Evolutionary conservation across 1,140 invertebrate species (phyloP).

Genomic region (Rhagoletis pomonella): DNA sequence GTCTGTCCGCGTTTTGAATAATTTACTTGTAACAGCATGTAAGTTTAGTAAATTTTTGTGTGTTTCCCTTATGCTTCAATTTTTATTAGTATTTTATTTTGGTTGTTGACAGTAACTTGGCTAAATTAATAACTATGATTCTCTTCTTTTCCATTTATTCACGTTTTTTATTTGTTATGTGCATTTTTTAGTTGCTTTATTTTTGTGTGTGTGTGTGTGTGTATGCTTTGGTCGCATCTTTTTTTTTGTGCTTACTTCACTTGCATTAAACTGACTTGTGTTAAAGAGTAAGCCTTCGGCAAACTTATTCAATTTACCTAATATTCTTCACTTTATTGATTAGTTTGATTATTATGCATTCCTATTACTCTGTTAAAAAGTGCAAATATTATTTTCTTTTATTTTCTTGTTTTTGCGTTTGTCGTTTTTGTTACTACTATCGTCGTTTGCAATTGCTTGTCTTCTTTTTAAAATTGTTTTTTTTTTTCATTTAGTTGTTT

Average conservation of each 20-base stretch:
- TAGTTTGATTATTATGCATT: constrained; percentile 13
- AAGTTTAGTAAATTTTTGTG: background rate
- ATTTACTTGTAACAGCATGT: background rate
- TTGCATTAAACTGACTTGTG: background rate
- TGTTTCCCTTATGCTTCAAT: background rate
- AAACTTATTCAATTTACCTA: background rate
- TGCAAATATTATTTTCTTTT: constrained; percentile 33
- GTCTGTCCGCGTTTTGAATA: constrained; percentile 43
- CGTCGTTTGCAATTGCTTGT: background rate
- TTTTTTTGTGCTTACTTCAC: constrained; percentile 47
- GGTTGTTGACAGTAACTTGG: constrained; percentile 46
- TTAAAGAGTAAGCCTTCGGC: background rate
- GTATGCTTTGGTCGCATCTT: background rate
- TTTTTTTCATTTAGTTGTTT: background rate
- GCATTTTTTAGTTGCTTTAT: constrained; percentile 22
- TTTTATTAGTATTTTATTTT: background rate
- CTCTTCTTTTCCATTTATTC: constrained; percentile 25
- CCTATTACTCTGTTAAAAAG: constrained; percentile 45
- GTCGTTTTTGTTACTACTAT: background rate
- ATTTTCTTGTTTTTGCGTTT: background rate
- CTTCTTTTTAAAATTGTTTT: constrained; percentile 20
- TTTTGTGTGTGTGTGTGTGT: constrained; percentile 17
- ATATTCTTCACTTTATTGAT: background rate
- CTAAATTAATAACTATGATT: constrained; percentile 36
- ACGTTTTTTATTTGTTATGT: constrained; percentile 32